Conservation (phyloP, 2,888 invertebrate genomes). For the Drosophila macrospina region DNA sequence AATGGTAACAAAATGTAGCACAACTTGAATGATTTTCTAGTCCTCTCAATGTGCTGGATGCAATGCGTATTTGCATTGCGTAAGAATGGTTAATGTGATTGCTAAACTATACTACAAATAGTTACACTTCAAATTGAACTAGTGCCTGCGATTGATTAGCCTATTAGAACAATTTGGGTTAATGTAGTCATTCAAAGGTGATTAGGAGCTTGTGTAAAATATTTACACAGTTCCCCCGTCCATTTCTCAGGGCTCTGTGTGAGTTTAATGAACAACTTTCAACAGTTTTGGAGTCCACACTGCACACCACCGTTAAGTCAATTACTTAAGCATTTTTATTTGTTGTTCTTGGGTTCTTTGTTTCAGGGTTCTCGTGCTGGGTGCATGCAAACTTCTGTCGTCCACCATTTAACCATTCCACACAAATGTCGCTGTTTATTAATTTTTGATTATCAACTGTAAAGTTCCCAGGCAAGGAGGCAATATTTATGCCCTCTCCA, state of each 20-base stretch:
- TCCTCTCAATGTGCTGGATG: too few species aligned
- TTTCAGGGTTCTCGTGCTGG: not conserved
- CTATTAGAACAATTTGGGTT: conserved; percentile 41
- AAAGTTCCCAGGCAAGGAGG: conserved; percentile 59
- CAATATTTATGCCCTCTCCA: conserved; percentile 2
- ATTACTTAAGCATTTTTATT: conserved; percentile 14
- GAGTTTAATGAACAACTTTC: conserved; percentile 20
- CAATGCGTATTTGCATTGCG: conserved; percentile 4
- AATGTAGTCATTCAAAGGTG: conserved; percentile 63
- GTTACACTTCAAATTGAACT: conserved; percentile 8
- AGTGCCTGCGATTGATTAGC: conserved; percentile 39
- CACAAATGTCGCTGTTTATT: conserved; percentile 33
- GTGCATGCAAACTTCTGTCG: conserved; percentile 45
- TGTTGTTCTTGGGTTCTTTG: conserved; percentile 1
- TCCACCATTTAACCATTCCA: conserved; percentile 26
- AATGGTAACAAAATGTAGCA: too few species aligned
- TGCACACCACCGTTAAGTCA: conserved; percentile 4
- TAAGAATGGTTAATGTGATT: conserved; percentile 15
- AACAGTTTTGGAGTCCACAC: conserved; percentile 12
- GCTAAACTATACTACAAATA: conserved; percentile 19
- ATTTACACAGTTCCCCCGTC: conserved; percentile 55
- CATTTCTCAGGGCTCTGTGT: conserved; percentile 13
- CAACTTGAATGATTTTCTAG: too few species aligned
- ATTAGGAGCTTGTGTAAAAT: conserved; percentile 63
- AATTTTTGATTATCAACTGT: conserved; percentile 72